phyloP scores from a whole-genome alignment of 2,113 vertebrate species.

The Poeciliopsis prolifica region DNA sequence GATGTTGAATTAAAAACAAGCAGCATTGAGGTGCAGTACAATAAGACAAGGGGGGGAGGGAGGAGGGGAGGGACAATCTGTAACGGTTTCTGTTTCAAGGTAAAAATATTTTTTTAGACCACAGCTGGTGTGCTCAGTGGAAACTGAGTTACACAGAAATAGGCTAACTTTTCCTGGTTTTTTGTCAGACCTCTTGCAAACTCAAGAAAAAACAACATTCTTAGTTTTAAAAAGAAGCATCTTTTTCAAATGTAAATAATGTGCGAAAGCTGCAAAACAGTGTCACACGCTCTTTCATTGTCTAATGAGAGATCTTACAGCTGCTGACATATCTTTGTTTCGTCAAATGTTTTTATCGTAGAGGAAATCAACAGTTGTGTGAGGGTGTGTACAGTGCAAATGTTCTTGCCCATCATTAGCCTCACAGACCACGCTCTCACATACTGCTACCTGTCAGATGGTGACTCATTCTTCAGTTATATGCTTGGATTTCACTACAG shows the following conservation, averaged over 20 bases:
- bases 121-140: conserved; percentile 33
- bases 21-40: conserved; percentile 36
- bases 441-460: background rate
- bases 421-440: conserved; percentile 41
- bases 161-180: conserved; percentile 35
- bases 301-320: background rate
- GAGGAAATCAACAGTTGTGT: conserved; percentile 32
- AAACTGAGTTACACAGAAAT: conserved; percentile 42
- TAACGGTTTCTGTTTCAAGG: conserved; percentile 33
- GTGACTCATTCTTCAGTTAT: background rate
- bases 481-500: background rate
- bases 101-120: conserved; percentile 20
- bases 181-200: conserved; percentile 25
- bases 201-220: conserved; percentile 24
- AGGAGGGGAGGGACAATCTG: no score
- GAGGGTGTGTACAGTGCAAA: conserved; percentile 1
- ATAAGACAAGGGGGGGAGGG: conserved; percentile 14
- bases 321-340: conserved; percentile 5
- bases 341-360: conserved; percentile 23
- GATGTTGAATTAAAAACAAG: conserved; percentile 49
- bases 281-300: background rate
- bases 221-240: background rate
- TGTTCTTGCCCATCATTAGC: conserved; percentile 6
- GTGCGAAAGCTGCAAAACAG: no score
- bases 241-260: background rate